phyloP scores from a whole-genome alignment of 2,888 invertebrate genomes.

The Phorcus lineatus region DNA sequence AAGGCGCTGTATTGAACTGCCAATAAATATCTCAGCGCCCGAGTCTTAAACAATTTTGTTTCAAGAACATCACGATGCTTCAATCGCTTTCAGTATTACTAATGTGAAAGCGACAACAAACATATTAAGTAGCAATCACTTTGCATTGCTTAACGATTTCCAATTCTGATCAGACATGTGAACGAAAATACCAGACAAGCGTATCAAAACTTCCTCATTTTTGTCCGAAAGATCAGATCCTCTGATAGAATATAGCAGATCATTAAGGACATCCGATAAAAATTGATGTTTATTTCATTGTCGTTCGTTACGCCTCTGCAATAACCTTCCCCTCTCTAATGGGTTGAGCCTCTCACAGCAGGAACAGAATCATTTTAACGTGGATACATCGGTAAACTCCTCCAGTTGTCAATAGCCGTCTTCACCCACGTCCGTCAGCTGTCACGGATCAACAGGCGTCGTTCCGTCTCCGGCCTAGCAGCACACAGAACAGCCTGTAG shows the following conservation, averaged over 20 bases:
- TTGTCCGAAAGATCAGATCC: not conserved
- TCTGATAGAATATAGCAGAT: not conserved
- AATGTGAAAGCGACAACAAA: not conserved
- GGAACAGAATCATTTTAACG: not conserved
- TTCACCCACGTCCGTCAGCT: not conserved
- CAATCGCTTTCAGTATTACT: not conserved
- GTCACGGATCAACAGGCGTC: not conserved
- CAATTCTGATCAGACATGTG: not conserved
- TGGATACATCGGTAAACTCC: not conserved
- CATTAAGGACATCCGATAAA: not conserved
- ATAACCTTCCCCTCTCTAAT: not conserved
- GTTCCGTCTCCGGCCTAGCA: too few species aligned
- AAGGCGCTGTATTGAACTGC: not conserved
- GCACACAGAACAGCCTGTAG: too few species aligned
- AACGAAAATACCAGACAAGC: not conserved
- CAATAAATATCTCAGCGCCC: not conserved
- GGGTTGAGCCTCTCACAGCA: not conserved
- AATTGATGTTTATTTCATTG: constrained; percentile 13
- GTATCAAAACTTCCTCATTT: not conserved
- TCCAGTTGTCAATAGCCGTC: not conserved
- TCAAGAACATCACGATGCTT: too few species aligned
- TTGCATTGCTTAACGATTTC: not conserved
- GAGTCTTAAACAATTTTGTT: too few species aligned
- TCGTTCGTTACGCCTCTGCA: not conserved
- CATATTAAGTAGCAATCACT: not conserved